Base-by-base conservation (phyloP, 1,140 invertebrate species). In the Rhyzopertha dominica region DNA sequence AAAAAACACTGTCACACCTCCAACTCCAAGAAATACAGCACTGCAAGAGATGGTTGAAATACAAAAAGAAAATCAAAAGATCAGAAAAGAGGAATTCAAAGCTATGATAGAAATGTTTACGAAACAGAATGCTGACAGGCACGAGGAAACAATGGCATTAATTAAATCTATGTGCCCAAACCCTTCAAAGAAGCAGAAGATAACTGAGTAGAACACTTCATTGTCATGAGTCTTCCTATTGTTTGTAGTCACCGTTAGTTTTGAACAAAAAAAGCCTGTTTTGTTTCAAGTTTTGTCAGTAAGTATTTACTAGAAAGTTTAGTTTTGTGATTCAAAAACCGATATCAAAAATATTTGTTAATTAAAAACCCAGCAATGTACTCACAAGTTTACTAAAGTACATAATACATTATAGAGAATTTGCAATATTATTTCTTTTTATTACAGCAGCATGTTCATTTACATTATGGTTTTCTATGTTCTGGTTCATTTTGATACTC, bases 391-490 rank as follows among this genome's bases (percentile, higher is more conserved):
- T n/a, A n/a, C n/a, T n/a, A n/a, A n/a, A n/a, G n/a, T n/a, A n/a
- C n/a, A n/a, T n/a, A n/a, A n/a, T n/a, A n/a, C n/a, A 19, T 9
- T 37, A 37, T 13, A 37, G 24, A 7, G 13, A 22, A 9, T 37
- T 8, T 17, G 13, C 14, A 19, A 37, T 37, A 10, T 9, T 4
- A 19, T 37, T 37, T 32, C 25, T 40, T 40, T 40, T 40, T 18
- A 26, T 5, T 8, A 28, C 23, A 17, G 12, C 38, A 17, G 18
- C 5, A 41, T 41, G n/a, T n/a, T n/a, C n/a, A n/a, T n/a, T n/a
- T n/a, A n/a, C n/a, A 8, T 8, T n/a, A 19, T 12, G 13, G 13
- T 22, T 26, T 26, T 26, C 24, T 25, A 31, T 20, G 17, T 43
- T 43, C 40, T 12, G 8, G 17, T 12, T 32, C 14, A 12, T 9